Conservation (phyloP, 2,888 invertebrate species). For the Campaea margaritaria region DNA sequence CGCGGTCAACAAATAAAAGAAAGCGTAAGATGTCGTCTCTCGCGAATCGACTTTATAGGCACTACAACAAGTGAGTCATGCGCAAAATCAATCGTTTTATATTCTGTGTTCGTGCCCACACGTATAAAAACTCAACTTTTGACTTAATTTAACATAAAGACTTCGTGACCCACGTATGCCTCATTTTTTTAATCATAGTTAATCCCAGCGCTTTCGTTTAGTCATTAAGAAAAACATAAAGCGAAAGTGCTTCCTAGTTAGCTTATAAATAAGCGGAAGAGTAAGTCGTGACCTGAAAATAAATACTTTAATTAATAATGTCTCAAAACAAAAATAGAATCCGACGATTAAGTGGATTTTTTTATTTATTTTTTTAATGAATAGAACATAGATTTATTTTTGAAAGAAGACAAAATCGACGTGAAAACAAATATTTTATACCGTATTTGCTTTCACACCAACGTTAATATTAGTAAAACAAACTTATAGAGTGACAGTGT, state of each 20-base stretch:
- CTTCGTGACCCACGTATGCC: slow-evolving; percentile 2
- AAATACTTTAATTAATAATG: slow-evolving; percentile 6
- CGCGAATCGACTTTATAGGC: slow-evolving; percentile 26
- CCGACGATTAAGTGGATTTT: background rate
- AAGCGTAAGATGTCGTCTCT: slow-evolving; percentile 21
- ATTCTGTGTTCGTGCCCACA: slow-evolving; percentile 15
- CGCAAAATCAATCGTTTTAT: slow-evolving; percentile 42
- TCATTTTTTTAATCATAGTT: background rate
- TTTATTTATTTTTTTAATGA: slow-evolving; percentile 6
- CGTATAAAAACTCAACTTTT: slow-evolving; percentile 10
- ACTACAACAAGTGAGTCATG: slow-evolving; percentile 48
- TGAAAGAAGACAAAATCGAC: slow-evolving; percentile 11
- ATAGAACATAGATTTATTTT: slow-evolving; percentile 5
- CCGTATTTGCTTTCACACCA: slow-evolving; percentile 28
- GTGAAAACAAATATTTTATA: slow-evolving; percentile 23
- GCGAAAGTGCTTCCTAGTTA: slow-evolving; percentile 6
- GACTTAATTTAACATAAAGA: slow-evolving; percentile 14
- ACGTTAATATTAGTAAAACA: slow-evolving; percentile 31
- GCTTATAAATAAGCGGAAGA: slow-evolving; percentile 1
- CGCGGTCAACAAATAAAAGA: slow-evolving; percentile 61
- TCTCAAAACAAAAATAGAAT: background rate
- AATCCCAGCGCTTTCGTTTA: slow-evolving; percentile 16
- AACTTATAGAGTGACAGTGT: slow-evolving; percentile 44
- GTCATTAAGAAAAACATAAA: slow-evolving; percentile 8
- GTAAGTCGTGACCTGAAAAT: slow-evolving; percentile 16